Evolutionary conservation across 2,113 vertebrate species (phyloP).

Genomic region (Pachypanchax playfairii): DNA sequence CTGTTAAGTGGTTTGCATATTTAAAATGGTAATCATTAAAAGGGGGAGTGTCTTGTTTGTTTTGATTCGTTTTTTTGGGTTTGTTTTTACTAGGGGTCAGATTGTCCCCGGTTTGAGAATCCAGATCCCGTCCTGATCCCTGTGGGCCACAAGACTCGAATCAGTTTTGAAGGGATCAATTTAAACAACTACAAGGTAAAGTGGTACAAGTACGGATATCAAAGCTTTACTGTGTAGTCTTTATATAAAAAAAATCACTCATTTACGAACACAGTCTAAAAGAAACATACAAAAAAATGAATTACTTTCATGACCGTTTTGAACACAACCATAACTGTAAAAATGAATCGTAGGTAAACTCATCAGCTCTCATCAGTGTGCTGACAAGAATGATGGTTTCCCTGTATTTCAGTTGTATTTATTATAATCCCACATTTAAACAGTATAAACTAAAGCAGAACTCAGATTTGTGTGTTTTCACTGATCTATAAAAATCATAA

Average conservation of each 20-base stretch:
- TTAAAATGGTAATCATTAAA: conserved; percentile 49
- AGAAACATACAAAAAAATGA: too few species aligned
- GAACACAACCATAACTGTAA: too few species aligned
- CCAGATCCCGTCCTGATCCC: conserved; percentile 87
- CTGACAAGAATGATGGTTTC: too few species aligned
- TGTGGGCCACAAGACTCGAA: conserved; percentile 82
- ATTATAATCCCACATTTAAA: too few species aligned
- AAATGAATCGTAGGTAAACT: too few species aligned
- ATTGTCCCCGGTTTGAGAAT: conserved; percentile 90
- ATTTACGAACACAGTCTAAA: too few species aligned
- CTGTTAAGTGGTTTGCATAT: conserved; percentile 49
- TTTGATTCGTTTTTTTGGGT: conserved; percentile 15
- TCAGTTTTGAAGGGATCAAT: conserved; percentile 89
- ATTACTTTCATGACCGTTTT: too few species aligned
- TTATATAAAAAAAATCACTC: too few species aligned
- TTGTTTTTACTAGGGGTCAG: conserved; percentile 73
- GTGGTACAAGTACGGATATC: not conserved
- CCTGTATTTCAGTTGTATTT: too few species aligned
- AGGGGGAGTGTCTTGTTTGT: conserved; percentile 32
- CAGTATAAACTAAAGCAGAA: not conserved
- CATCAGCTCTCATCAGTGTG: too few species aligned
- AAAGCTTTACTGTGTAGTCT: too few species aligned
- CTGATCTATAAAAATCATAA: not conserved
- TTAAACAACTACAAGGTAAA: conserved; percentile 79
- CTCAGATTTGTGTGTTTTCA: not conserved